These are phyloP conservation scores for Argya squamiceps DNA, from an alignment of 2,797 vertebrate genomes.

Conservation along the genomic window DNA sequence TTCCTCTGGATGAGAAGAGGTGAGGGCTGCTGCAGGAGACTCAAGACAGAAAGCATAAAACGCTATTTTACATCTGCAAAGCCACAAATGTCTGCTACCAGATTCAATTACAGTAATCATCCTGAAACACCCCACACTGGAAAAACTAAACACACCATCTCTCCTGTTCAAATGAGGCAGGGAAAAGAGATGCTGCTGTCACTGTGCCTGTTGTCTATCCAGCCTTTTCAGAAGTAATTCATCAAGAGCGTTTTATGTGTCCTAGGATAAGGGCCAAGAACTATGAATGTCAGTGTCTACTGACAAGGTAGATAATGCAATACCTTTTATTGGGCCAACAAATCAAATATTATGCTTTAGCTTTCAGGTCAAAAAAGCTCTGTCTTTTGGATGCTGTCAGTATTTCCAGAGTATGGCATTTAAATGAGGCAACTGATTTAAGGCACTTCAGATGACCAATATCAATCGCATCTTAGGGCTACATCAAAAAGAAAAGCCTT, in stretches of 20 bases:
- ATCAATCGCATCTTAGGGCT: not conserved
- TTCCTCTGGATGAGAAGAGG: not conserved
- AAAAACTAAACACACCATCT: not conserved
- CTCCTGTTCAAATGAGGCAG: not conserved
- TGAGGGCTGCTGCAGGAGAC: accelerated
- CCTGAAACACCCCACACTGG: not conserved
- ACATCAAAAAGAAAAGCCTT: not conserved
- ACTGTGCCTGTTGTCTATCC: not conserved
- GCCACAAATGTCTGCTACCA: not conserved
- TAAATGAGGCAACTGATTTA: constrained; percentile 22
- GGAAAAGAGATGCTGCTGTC: not conserved
- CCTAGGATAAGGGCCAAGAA: constrained; percentile 3
- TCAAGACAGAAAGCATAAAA: not conserved
- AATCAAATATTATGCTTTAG: constrained; percentile 1
- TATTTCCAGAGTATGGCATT: constrained; percentile 9
- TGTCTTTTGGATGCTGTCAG: not conserved
- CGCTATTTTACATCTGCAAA: not conserved
- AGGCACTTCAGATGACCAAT: not conserved
- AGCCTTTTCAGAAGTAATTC: not conserved
- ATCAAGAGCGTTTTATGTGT: not conserved
- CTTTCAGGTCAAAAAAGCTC: constrained; percentile 20
- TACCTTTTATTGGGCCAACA: constrained; percentile 12
- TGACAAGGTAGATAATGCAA: constrained; percentile 15
- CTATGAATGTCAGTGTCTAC: constrained; percentile 11
- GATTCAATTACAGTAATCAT: not conserved